Evolutionary conservation across 2,797 vertebrate genomes (phyloP), one percentile per base, ranked within the genome.

Genomic region (Leptodon cayanensis): DNA sequence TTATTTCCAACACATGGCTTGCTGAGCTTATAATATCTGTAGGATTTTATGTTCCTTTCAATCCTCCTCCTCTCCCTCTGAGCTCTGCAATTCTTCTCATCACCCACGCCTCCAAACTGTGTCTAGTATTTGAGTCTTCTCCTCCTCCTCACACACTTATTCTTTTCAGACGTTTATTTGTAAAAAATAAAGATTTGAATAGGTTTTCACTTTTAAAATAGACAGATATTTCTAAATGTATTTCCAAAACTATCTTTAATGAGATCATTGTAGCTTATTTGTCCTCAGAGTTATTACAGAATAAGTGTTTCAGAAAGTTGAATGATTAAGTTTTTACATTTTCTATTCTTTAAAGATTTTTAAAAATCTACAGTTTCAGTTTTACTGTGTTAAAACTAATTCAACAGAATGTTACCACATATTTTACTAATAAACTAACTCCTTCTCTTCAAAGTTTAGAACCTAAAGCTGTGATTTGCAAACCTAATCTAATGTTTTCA

Each of bases 21-120:
- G 71, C 81, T 92, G 89, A 92, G 70, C 74, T 93, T 90, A 20
- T 57, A 76, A 46, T 62, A 90, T 94, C 91, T 92, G 93, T 61
- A 74, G 85, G 86, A 94, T 97, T 94, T 91, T 79, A 91, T 96
- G 93, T 92, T 96, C 93, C 44, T 90, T 95, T 92, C 93, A 85
- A 39, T 93, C 94, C 92, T 94, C 94, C 94, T 95, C 90, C 94
- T 92, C 91, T 90, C 80, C 55, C 82, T 74, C 86, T 0, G 25
- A 90, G 90, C 79, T 77, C 78, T 77, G 90, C 67, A 89, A 90
- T 92, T 87, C 90, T 96, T 91, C 65, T 94, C 50, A 83, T 90
- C 95, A 77, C 96, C 95, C 95, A 96, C 93, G 59, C 44, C 84
- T 87, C 88, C 94, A 97, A 94, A 97, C 90, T 95, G 93, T 83